These are phyloP conservation scores for Galeopterus variegatus DNA, from an alignment of 2,113 vertebrate genomes.

Conservation along the genomic window DNA sequence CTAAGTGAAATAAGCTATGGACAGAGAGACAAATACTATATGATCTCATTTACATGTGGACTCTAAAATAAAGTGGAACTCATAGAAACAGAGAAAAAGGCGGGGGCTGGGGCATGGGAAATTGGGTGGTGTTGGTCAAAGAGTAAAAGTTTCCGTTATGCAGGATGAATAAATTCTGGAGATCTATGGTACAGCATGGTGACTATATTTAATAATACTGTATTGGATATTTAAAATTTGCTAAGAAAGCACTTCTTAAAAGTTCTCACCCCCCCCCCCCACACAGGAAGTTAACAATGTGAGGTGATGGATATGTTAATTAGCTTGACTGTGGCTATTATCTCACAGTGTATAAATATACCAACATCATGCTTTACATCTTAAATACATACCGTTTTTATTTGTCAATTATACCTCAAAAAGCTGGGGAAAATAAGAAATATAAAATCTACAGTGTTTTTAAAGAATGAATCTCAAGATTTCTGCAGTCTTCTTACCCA, in stretches of 20 bases:
- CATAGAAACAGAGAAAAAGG: background rate
- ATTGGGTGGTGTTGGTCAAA: background rate
- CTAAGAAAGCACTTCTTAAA: background rate
- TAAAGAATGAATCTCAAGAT: background rate
- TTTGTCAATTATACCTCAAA: background rate
- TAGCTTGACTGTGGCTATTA: background rate
- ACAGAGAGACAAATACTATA: background rate
- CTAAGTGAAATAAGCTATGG: background rate
- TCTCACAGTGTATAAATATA: background rate
- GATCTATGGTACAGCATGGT: background rate
- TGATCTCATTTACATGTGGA: background rate
- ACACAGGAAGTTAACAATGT: background rate
- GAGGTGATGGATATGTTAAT: background rate
- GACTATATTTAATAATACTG: background rate
- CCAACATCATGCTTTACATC: background rate
- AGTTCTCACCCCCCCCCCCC: background rate
- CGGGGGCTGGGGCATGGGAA: background rate
- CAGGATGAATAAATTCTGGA: background rate
- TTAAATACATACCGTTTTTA: background rate
- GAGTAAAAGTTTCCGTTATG: background rate
- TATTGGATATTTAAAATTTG: background rate
- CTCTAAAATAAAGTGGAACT: background rate
- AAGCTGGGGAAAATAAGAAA: background rate
- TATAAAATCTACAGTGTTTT: background rate
- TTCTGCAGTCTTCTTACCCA: constrained; percentile 90